Evolutionary conservation across 2,797 vertebrate species (phyloP), one percentile per base, ranked within the genome.

Genomic region (Malurus splendens): DNA sequence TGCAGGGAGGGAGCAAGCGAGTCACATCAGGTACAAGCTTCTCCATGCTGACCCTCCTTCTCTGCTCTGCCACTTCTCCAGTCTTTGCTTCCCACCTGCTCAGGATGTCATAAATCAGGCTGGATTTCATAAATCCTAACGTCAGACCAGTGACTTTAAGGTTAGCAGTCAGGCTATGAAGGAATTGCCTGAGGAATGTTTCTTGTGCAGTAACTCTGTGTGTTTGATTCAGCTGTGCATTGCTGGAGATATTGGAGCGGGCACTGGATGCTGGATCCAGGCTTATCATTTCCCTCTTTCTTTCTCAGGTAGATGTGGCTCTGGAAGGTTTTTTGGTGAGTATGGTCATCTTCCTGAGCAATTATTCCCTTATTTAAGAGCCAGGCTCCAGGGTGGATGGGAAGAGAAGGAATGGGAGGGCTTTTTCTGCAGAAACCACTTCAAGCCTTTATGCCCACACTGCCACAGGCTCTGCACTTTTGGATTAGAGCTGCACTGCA

Each of bases 281-380:
- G 19, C 9, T 85, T 67, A 72, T 39, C 0, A 12, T 55, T 76
- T 83, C 23, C 28, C 4, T 76, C 39, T 87, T 67, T 86, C 47
- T 76, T 89, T 86, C 77, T 32, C 86, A 96, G 96, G 84, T 82
- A 45, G 11, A 0, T n/a, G 64, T 75, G 65, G 0, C 52, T 33
- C 84, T 59, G 92, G 85, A 24, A 93, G 77, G 77, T 94, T 89
- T 82, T 94, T 92, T 82, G 96, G 96, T 96, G 65, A 96, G 96
- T 96, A 59, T 14, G 57, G 39, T 50, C 11, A 19, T 39, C 41
- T 73, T 76, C 66, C 45, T 47, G 59, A 80, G 47, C 42, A 64
- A 14, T 82, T 60, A 44, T 5, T 74, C 23, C n/a, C 28, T 60
- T 75, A 44, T 47, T 82, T 57, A 61, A 77, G 68, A 87, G 38